Base-by-base conservation (phyloP, 1,140 invertebrate species). In the Rhagoletis pomonella region DNA sequence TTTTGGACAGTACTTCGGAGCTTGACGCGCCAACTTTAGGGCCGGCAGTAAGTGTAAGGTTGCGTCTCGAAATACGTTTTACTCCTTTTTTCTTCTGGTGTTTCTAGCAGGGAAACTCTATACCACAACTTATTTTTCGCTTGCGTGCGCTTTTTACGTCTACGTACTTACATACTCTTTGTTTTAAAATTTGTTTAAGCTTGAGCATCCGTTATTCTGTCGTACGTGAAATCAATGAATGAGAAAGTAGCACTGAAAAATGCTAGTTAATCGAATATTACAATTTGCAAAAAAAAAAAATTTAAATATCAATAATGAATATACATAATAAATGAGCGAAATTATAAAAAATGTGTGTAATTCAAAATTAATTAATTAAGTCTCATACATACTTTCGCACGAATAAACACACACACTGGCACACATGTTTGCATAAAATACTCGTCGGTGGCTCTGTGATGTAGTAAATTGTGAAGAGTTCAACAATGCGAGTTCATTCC, bases 321-420 rank as follows among this genome's bases (percentile, higher is more conserved):
- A 62, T 29, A 29, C 29, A 29, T 5, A n/a, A 73, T 44, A 73
- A 73, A 3, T 73, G 4, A 9, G 44, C 14, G 1, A 44, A 73
- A 73, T 29, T 12, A n/a, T 47, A 47, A 73, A 73, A 67, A 67
- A 14, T 47, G 42, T 39, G 42, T 44, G 17, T 47, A 73, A 44
- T 73, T n/a, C 42, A 73, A 47, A 39, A 73, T n/a, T 73, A 73
- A 73, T 73, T 73, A 73, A 73, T 73, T 73, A 73, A 73, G 67
- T 9, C 39, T 47, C 42, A 73, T 17, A 55, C 10, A 10, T 44
- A 17, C 60, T 4, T 14, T 4, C 17, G 60, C 10, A n/a, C 42
- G 17, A 17, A 73, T 14, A 14, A 4, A 62, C 4, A 62, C 17
- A 62, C 44, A 3, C 14, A 47, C 42, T 47, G 10, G n/a, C 7